Base-by-base conservation (phyloP, 2,113 vertebrate species). In the Cyanoliseus patagonus region DNA sequence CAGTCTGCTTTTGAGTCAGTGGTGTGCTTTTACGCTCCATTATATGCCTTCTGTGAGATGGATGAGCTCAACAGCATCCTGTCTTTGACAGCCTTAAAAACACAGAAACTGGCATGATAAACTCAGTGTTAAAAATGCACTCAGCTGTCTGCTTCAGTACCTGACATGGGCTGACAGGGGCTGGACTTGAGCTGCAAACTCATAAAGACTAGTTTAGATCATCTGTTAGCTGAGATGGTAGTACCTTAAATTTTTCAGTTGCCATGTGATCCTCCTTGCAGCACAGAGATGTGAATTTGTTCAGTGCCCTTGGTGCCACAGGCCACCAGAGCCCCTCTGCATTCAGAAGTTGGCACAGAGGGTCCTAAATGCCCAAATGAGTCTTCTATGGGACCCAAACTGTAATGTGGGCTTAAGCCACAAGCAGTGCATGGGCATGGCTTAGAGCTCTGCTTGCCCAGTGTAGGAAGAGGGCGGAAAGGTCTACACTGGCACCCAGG, bases 1-100 rank as follows among this genome's bases (percentile, higher is more conserved):
- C 78, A 87, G 82, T 59, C 84, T 95, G 84, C 66, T 89, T 94
- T 94, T 83, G 69, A 95, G 94, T 90, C 86, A 73, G 37, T 44
- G 67, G 19, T 72, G 39, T 62, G 42, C 35, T 81, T 76, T 94
- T 80, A 86, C 73, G 75, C 49, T 77, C 51, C 69, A 80, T 88
- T 92, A 39, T 91, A 70, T 5, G 37, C 77, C 76, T 95, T 89
- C 83, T 91, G 72, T 33, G 86, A 90, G 87, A 94, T 59, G 41
- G 88, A 85, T 27, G 37, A 77, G 46, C 23, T 66, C 74, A 68
- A 73, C 49, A 61, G 75, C 55, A 81, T 76, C 46, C 44, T 74
- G 33, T 31, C 49, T 83, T 44, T 64, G 61, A 89, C 47, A 89
- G 33, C 70, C 63, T 87, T 91, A 77, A 91, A 91, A 92, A 55